These are phyloP conservation scores for Meles meles DNA, from an alignment of 2,113 vertebrate species.

Conservation along the genomic window DNA sequence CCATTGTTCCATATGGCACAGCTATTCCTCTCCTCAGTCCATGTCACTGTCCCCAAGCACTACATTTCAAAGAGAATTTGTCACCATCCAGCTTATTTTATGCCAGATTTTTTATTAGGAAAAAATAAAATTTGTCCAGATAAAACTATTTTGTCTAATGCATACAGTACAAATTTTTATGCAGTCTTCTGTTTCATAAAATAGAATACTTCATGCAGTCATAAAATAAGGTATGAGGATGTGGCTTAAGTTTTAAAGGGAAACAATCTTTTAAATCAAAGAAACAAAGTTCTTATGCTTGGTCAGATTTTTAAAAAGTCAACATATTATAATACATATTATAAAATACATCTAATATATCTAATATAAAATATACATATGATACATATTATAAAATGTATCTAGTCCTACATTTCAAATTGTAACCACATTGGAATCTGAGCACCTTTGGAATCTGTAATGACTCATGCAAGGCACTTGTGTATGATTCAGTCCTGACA, in stretches of 20 bases:
- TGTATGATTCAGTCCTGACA: slow-evolving; percentile 3
- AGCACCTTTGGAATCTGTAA: slow-evolving; percentile 47
- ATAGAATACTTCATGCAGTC: not conserved
- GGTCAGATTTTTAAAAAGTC: not conserved
- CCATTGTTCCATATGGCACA: not conserved
- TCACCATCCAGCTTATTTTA: not conserved
- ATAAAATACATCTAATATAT: no score
- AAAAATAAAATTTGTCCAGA: not conserved
- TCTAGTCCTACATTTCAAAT: slow-evolving; percentile 57
- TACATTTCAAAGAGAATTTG: not conserved
- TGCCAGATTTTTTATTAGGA: not conserved
- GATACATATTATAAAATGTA: not conserved
- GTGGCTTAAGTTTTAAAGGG: not conserved
- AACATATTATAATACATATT: not conserved
- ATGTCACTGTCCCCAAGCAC: not conserved
- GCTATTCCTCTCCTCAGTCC: not conserved
- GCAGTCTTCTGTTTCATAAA: not conserved
- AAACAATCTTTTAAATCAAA: not conserved
- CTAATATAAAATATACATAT: no score
- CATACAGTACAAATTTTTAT: not conserved
- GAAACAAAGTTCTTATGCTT: not conserved
- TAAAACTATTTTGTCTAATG: not conserved
- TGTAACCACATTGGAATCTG: slow-evolving; percentile 23
- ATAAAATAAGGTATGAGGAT: not conserved
- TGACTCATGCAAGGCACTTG: slow-evolving; percentile 13